Base-by-base conservation (phyloP, 2,113 vertebrate species). In the Mobula hypostoma region DNA sequence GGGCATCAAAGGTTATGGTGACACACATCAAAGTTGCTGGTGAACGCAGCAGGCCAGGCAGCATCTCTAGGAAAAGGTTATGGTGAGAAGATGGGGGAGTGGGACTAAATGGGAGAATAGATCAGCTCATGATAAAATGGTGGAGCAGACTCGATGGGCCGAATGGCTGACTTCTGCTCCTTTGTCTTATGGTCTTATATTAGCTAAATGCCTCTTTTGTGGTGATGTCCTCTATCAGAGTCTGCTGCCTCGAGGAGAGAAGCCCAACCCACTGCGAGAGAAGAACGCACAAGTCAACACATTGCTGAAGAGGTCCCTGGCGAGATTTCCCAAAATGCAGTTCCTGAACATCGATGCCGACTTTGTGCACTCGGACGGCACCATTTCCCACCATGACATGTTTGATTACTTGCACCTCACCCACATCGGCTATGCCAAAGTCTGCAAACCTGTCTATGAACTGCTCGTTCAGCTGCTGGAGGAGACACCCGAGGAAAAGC, bases 331-430 rank as follows among this genome's bases (percentile, higher is more conserved):
- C 94, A 97, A 97, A 0, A 97, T 98, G 76, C 98, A 98, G 96
- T 97, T 99, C 68, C 96, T 99, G 96, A 98, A 99, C 1, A 97
- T 97, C 94, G 97, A 98, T 11, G 96, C 94, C 2, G 97, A 97
- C 95, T 98, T 99, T 2, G 97, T 99, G 96, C 98, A 99, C 96
- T 99, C 98, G 0, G 98, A 99, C 0, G 98, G 98, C 95, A 97
- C 98, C 96, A 98, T 99, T 96, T 97, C 97, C 80, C 97, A 96
- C 95, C 97, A 98, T 94, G 98, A 98, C 96, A 99, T 99, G 98
- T 99, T 99, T 78, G 98, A 99, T 96, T 99, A 98, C 97, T 98
- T 99, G 95, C 98, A 99, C 97, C 98, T 99, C 96, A 99, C 98
- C 0, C 96, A 98, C 27, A 95, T 97, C 12, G 99, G 98, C 80